phyloP scores from a whole-genome alignment of 2,888 invertebrate genomes.

The Thymelicus lineola region DNA sequence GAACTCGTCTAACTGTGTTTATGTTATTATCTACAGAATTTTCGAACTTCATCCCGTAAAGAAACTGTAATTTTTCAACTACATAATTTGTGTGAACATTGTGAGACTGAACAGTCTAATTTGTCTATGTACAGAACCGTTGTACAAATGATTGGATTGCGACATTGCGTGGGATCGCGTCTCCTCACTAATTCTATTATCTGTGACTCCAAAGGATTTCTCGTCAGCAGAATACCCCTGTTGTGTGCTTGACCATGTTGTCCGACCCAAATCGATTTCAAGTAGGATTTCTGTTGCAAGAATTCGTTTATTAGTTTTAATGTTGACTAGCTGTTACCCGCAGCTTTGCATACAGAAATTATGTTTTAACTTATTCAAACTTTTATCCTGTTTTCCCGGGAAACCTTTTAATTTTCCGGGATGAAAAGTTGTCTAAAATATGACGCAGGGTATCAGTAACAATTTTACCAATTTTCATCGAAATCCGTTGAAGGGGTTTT shows the following conservation, averaged over 20 bases:
- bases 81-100: neutral
- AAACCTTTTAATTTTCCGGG: too few species aligned
- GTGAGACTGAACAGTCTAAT: conserved; percentile 1
- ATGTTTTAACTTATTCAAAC: too few species aligned
- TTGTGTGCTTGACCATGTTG: conserved; percentile 14
- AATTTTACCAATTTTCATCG: too few species aligned
- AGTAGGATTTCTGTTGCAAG: too few species aligned
- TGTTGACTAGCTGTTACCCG: too few species aligned
- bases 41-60: neutral
- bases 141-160: conserved; percentile 25
- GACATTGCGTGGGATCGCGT: conserved; percentile 56
- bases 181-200: conserved; percentile 68
- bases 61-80: neutral
- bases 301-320: too few species aligned
- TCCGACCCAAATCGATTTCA: conserved; percentile 2
- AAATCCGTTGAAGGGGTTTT: too few species aligned
- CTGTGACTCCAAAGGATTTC: conserved; percentile 54
- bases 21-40: neutral
- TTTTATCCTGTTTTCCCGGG: too few species aligned
- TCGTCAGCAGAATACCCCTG: conserved; percentile 41
- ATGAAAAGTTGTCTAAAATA: too few species aligned
- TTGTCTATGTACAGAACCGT: neutral
- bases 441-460: too few species aligned
- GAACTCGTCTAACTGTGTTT: too few species aligned
- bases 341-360: too few species aligned